Conservation (phyloP, 2,888 invertebrate species). For the Pachliopta kotzebuea region DNA sequence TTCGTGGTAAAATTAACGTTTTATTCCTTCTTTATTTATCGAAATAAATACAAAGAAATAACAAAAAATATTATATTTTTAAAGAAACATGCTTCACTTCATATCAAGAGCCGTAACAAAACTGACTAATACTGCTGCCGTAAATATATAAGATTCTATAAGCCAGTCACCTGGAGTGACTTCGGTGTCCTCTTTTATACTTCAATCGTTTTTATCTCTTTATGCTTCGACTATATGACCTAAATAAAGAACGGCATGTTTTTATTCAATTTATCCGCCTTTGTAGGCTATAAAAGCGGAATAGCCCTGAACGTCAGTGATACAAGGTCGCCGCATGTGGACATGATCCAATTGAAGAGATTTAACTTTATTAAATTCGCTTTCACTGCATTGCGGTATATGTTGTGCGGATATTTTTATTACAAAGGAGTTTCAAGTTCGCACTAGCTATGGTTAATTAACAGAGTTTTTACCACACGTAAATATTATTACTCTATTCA, state of each 20-base stretch:
- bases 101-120: slow-evolving; percentile 9
- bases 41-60: neutral
- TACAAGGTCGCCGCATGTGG: slow-evolving; percentile 23
- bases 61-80: neutral
- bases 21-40: too few species aligned
- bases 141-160: slow-evolving; percentile 6
- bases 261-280: slow-evolving; percentile 20
- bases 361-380: slow-evolving; percentile 18
- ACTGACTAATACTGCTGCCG: neutral
- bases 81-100: neutral
- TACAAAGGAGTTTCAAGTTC: neutral
- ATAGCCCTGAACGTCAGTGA: slow-evolving; percentile 9
- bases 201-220: neutral
- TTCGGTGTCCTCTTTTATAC: slow-evolving; percentile 7
- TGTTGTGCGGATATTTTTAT: neutral
- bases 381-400: slow-evolving; percentile 24
- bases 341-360: slow-evolving; percentile 27
- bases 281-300: slow-evolving; percentile 13
- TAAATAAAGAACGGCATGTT: slow-evolving; percentile 8
- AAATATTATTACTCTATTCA: too few species aligned
- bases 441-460: neutral
- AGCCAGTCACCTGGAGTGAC: slow-evolving; percentile 2
- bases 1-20: too few species aligned
- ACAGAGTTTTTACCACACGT: neutral
- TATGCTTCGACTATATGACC: slow-evolving; percentile 1